Evolutionary conservation across 2,888 invertebrate species (phyloP).

Genomic region (Meghimatium bilineatum): DNA sequence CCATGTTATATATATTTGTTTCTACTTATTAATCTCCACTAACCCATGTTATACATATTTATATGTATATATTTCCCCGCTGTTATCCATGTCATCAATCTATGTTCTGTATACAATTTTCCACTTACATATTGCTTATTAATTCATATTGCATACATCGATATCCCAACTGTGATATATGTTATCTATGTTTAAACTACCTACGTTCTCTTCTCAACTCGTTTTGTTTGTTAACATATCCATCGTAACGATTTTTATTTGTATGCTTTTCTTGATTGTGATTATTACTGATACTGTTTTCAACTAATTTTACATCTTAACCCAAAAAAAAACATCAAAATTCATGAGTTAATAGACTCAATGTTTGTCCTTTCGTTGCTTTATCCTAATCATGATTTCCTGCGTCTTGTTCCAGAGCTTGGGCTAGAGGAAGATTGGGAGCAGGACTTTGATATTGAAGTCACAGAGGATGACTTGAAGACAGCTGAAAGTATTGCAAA

Average conservation of each 20-base stretch:
- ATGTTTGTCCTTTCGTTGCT: constrained; percentile 12
- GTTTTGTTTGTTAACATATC: too few relatives aligned
- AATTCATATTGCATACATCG: too few relatives aligned
- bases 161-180: too few relatives aligned
- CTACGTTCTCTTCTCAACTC: too few relatives aligned
- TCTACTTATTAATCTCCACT: too few relatives aligned
- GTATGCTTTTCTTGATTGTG: background rate
- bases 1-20: too few relatives aligned
- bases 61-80: too few relatives aligned
- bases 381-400: constrained; percentile 21
- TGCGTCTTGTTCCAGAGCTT: constrained; percentile 47
- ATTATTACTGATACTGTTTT: background rate
- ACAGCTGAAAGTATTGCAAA: constrained; percentile 70
- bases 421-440: constrained; percentile 75
- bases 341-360: background rate
- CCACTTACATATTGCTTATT: too few relatives aligned
- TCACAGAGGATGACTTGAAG: constrained; percentile 73
- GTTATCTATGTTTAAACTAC: too few relatives aligned
- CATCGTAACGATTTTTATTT: too few relatives aligned
- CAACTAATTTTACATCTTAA: background rate
- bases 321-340: background rate
- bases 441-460: constrained; percentile 74
- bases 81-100: background rate
- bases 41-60: too few relatives aligned
- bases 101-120: too few relatives aligned